Evolutionary conservation across 2,797 vertebrate species (phyloP).

Genomic region (Avahi laniger): DNA sequence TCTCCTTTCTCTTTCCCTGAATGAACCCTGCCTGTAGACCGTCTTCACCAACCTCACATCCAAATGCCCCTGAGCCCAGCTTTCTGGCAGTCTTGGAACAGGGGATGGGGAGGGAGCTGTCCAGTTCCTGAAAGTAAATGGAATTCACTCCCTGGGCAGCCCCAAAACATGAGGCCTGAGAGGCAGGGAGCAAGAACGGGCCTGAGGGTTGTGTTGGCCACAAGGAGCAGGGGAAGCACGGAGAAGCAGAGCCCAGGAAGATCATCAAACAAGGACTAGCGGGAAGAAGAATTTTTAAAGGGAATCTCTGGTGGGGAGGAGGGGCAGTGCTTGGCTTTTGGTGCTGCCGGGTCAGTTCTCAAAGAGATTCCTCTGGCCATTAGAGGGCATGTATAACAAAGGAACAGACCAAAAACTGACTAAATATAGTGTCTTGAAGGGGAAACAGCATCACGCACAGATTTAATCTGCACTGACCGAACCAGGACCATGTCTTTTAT

Average conservation of each 20-base stretch:
- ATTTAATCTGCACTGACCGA: background rate
- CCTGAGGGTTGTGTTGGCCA: background rate
- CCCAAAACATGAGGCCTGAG: background rate
- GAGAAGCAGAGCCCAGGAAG: background rate
- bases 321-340: background rate
- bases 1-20: too few relatives aligned
- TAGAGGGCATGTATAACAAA: background rate
- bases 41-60: background rate
- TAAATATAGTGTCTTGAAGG: background rate
- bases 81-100: background rate
- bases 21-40: background rate
- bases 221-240: background rate
- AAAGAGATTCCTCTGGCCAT: background rate
- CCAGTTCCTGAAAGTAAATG: background rate
- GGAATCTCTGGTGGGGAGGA: background rate
- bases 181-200: background rate
- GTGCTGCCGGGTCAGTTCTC: background rate
- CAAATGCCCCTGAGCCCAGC: background rate
- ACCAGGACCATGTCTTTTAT: background rate
- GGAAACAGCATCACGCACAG: background rate
- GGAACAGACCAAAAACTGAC: background rate
- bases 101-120: fast-evolving
- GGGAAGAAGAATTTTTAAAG: background rate
- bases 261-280: background rate
- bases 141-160: background rate